Evolutionary conservation across 2,888 invertebrate species (phyloP).

Genomic region (Minunthozetes semirufus): DNA sequence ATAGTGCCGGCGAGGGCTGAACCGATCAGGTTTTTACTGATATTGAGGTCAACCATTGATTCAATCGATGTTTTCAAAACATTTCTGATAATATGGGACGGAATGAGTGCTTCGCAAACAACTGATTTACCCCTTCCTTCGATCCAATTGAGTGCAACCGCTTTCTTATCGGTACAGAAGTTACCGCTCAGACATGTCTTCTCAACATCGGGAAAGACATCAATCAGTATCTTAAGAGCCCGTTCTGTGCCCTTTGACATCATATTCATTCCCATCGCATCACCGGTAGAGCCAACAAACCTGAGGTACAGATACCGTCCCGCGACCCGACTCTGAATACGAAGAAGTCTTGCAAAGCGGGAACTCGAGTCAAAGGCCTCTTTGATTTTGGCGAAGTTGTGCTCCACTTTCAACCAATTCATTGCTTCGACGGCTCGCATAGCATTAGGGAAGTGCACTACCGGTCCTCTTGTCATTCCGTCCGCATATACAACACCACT

Average conservation of each 20-base stretch:
- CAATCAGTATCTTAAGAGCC: constrained; percentile 67
- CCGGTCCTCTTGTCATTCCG: constrained; percentile 96
- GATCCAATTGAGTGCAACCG: constrained; percentile 95
- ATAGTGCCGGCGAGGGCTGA: constrained; percentile 91
- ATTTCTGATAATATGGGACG: constrained; percentile 64
- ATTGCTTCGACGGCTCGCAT: constrained; percentile 51
- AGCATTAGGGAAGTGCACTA: constrained; percentile 67
- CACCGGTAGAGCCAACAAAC: constrained; percentile 90
- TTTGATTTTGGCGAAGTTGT: constrained; percentile 73
- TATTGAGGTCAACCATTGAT: constrained; percentile 79
- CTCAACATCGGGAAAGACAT: constrained; percentile 77
- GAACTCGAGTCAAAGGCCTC: constrained; percentile 75
- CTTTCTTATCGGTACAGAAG: constrained; percentile 96
- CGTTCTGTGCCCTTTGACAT: constrained; percentile 92
- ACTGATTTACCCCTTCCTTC: constrained; percentile 95
- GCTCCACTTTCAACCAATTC: constrained; percentile 70
- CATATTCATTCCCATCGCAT: constrained; percentile 99
- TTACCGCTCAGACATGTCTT: constrained; percentile 92
- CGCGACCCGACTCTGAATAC: constrained; percentile 73
- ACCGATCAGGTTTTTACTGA: constrained; percentile 86
- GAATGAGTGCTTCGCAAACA: constrained; percentile 82
- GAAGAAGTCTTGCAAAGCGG: constrained; percentile 71
- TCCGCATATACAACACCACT: constrained; percentile 76
- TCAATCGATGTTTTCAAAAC: constrained; percentile 78
- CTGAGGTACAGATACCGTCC: constrained; percentile 80